phyloP scores from a whole-genome alignment of 2,113 vertebrate species.

The Dasyurus viverrinus region DNA sequence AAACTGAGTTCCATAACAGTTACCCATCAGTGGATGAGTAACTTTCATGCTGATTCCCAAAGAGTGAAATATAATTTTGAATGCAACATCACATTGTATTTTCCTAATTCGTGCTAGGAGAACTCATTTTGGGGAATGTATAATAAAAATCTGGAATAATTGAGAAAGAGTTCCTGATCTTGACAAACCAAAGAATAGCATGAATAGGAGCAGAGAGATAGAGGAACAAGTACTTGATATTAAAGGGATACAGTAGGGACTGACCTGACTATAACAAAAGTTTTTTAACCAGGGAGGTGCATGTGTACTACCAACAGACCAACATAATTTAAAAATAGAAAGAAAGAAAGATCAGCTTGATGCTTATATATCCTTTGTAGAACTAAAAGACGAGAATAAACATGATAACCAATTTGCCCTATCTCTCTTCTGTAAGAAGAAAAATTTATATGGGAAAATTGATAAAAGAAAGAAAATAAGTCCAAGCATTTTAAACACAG shows the following conservation, averaged over 20 bases:
- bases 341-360: not conserved
- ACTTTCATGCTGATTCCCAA: not conserved
- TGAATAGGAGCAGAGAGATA: not conserved
- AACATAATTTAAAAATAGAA: not conserved
- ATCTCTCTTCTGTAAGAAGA: not conserved
- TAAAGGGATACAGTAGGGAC: not conserved
- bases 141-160: not conserved
- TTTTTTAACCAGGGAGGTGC: not conserved
- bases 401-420: not conserved
- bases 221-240: not conserved
- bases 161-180: not conserved
- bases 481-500: not conserved
- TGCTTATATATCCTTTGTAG: not conserved
- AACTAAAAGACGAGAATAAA: not conserved
- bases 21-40: not conserved
- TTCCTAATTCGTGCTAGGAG: not conserved
- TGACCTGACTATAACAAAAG: not conserved
- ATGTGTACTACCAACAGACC: not conserved
- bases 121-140: not conserved
- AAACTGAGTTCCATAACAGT: not conserved
- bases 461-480: slow-evolving; percentile 29
- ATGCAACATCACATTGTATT: not conserved
- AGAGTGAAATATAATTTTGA: not conserved
- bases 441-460: slow-evolving; percentile 30
- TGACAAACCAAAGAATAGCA: not conserved